A percentile compares a stretch with the other conserved stretches of the same genome.
These are phyloP conservation scores for Pyrochroa serraticornis DNA, from an alignment of 2,888 invertebrate species.

Conservation along the genomic window DNA sequence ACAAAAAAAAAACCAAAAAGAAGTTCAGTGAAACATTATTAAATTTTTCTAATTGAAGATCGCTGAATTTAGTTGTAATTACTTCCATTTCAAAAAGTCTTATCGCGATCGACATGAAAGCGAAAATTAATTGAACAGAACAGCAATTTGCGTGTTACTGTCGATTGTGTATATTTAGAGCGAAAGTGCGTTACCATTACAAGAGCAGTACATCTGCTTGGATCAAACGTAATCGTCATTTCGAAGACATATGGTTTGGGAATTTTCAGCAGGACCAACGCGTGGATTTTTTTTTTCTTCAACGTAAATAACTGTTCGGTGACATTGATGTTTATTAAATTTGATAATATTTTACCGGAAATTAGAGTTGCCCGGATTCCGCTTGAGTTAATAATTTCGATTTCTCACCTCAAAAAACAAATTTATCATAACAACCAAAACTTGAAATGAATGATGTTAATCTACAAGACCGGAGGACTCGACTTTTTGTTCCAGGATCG, in stretches of 20 bases:
- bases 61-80: constrained; percentile 5
- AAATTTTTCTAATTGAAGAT: constrained; percentile 1
- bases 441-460: constrained; percentile 10
- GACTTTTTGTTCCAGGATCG: background rate
- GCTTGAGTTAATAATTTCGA: background rate
- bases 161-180: background rate
- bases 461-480: constrained; percentile 7
- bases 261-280: background rate
- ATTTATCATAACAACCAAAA: too few relatives aligned
- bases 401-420: too few relatives aligned
- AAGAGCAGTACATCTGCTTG: background rate
- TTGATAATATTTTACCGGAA: background rate
- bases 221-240: background rate
- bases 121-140: constrained; percentile 8
- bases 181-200: constrained; percentile 7
- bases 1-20: too few relatives aligned
- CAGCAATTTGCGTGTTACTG: constrained; percentile 3
- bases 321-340: constrained; percentile 1
- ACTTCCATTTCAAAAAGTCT: constrained; percentile 4
- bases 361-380: too few relatives aligned
- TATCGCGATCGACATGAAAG: constrained; percentile 8
- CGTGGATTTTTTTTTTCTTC: background rate
- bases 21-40: constrained; percentile 11
- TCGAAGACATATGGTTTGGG: background rate
- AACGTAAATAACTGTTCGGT: background rate